Conservation (phyloP, 92 coral and sea anemone genomes). For the Zoanthus gigantus region DNA sequence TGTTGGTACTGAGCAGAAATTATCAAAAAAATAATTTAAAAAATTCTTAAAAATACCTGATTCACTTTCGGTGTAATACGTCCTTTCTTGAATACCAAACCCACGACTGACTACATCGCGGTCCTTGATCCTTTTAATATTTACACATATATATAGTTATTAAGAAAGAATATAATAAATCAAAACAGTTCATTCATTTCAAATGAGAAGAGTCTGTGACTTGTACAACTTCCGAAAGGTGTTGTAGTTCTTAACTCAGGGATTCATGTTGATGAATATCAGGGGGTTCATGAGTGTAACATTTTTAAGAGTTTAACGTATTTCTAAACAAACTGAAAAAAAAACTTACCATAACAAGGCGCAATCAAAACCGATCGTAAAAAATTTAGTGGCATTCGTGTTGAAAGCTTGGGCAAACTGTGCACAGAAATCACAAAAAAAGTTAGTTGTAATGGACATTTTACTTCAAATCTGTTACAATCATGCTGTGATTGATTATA, state of each 20-base stretch:
- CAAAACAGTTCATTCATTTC: no score
- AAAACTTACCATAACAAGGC: constrained; percentile 4
- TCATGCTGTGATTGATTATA: neutral
- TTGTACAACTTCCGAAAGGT: no score
- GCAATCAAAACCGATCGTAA: neutral
- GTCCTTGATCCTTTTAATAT: constrained; percentile 60
- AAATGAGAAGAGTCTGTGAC: no score
- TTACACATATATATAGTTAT: neutral
- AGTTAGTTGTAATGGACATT: neutral
- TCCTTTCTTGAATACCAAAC: constrained; percentile 52
- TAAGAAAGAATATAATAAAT: neutral
- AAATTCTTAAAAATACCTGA: constrained; percentile 6
- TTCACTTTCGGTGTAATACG: constrained; percentile 40
- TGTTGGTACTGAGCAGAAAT: no score
- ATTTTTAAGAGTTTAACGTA: no score
- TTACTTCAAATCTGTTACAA: neutral
- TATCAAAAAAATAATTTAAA: neutral
- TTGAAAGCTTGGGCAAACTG: constrained; percentile 16
- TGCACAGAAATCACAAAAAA: neutral
- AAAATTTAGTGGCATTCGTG: constrained; percentile 7
- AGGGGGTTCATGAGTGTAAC: neutral
- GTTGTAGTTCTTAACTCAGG: no score
- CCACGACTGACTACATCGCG: constrained; percentile 55
- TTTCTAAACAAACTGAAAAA: no score
- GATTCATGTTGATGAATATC: no score